These are phyloP conservation scores for Balanococcus diminutus DNA, from an alignment of 2,888 invertebrate species.

Conservation along the genomic window DNA sequence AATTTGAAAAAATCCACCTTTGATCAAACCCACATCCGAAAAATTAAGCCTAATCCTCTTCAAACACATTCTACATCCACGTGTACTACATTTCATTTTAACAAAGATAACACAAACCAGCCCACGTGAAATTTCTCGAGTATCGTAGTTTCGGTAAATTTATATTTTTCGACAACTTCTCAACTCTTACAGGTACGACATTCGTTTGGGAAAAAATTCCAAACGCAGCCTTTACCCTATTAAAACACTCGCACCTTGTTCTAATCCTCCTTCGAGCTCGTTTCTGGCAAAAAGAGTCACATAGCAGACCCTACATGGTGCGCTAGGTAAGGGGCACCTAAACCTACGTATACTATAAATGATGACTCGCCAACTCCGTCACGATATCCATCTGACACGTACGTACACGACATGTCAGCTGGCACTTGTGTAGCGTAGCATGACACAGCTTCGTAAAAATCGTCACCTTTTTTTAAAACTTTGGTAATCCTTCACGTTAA, in stretches of 20 bases:
- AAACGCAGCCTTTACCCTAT: background rate
- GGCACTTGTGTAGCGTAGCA: background rate
- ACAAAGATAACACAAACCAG: too few relatives aligned
- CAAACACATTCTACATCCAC: too few relatives aligned
- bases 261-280: background rate
- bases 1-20: too few relatives aligned
- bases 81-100: too few relatives aligned
- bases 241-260: background rate
- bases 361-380: background rate
- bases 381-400: conserved; percentile 22
- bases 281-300: background rate
- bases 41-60: too few relatives aligned
- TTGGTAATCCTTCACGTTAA: background rate
- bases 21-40: too few relatives aligned
- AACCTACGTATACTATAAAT: background rate
- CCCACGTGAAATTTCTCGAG: background rate
- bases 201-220: too few relatives aligned
- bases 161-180: background rate
- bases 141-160: background rate
- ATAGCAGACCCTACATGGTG: background rate
- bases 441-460: background rate
- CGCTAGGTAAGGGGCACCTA: background rate
- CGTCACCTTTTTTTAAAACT: background rate
- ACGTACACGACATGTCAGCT: background rate
- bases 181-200: background rate